Conservation (phyloP, 1,140 invertebrate genomes). For the Dinothrombium tinctorium region DNA sequence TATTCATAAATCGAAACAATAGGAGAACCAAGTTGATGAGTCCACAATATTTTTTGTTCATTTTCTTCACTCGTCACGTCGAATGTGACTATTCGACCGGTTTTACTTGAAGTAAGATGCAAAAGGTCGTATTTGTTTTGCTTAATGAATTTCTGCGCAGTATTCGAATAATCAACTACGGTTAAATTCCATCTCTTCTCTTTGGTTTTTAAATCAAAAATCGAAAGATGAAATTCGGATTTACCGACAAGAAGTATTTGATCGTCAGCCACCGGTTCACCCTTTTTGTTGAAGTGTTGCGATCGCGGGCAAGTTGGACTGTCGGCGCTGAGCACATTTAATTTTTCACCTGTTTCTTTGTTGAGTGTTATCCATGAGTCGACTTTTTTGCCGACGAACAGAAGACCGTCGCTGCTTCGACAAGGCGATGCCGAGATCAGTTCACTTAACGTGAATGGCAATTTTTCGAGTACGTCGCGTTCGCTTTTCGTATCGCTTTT, state of each 20-base stretch:
- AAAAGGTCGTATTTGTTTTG: slow-evolving; percentile 31
- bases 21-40: slow-evolving; percentile 58
- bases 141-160: slow-evolving; percentile 15
- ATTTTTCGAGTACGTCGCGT: slow-evolving; percentile 52
- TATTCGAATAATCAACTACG: slow-evolving; percentile 36
- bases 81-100: slow-evolving; percentile 49
- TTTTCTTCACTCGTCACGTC: slow-evolving; percentile 30
- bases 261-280: background rate
- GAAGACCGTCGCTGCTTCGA: slow-evolving; percentile 71
- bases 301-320: slow-evolving; percentile 10
- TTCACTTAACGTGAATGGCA: slow-evolving; percentile 94
- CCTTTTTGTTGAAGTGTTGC: background rate
- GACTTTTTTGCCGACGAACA: slow-evolving; percentile 80
- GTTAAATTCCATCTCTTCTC: slow-evolving; percentile 78
- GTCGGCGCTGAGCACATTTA: slow-evolving; percentile 23
- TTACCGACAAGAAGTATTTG: slow-evolving; percentile 12
- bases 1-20: slow-evolving; percentile 62
- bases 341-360: slow-evolving; percentile 54
- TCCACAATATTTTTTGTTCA: slow-evolving; percentile 72
- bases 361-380: slow-evolving; percentile 91
- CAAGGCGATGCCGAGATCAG: slow-evolving; percentile 82
- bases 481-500: background rate
- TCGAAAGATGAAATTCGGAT: slow-evolving; percentile 74
- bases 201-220: slow-evolving; percentile 61
- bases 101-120: slow-evolving; percentile 72